Base-by-base conservation (phyloP, 2,888 invertebrate species). In the Chloromyia formosa region DNA sequence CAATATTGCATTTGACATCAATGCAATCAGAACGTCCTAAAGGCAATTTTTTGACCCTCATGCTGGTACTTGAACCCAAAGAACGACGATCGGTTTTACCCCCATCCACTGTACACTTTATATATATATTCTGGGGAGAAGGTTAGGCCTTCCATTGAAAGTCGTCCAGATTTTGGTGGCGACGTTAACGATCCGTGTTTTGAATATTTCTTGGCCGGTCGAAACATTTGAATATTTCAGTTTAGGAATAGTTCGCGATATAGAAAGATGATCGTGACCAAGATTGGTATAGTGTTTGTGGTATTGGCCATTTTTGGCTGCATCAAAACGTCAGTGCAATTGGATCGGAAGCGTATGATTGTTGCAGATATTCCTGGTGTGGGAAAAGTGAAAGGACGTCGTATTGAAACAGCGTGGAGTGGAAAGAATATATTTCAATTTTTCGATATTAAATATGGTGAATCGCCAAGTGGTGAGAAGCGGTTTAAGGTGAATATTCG, bases 391-490 rank as follows among this genome's bases (percentile, higher is more conserved):
- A 81, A 81, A 5, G 84, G 84, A 1, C 81, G 81, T 14, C 74
- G 79, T 5, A 10, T 81, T 1, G 74, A 77, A 5, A 80, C 82
- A 0, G 81, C 81, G 18, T 84, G 84, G 85, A 79, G 80, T 1
- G 80, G 79, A 1, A 79, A 80, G 72, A 75, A 71, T 4, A 77
- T 85, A 23, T 80, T 80, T 77, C 83, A 84, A 75, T 85, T 84
- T 77, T 66, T 83, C 1, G 85, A 85, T 75, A 80, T 85, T 9
- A 84, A 84, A 7, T 85, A 84, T 71, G 84, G 81, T 42, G 82
- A 82, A 74, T 74, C 81, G 9, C 79, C 82, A 1, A 74, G 77
- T 40, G 81, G 84, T 69, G 1, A 80, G 56, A 27, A 78, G 0
- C 79, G 84, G 4, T 84, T 84, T 76, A 82, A 81, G 80, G 84